Conservation (phyloP, 2,888 invertebrate species). For the Torymus tubicola region DNA sequence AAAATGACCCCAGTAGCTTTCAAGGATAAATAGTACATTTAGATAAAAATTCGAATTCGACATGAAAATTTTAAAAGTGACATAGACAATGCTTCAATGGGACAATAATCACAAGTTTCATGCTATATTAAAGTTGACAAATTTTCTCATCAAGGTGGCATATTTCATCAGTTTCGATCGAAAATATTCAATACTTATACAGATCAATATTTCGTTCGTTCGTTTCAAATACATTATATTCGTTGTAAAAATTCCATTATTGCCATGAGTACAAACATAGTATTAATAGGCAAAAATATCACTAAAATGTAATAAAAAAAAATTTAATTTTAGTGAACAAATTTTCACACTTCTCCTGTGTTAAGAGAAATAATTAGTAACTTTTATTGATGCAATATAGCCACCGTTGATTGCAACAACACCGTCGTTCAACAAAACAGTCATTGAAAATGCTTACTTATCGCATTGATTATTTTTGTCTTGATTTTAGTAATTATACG, state of each 20-base stretch:
- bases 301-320: not conserved
- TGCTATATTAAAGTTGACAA: conserved; percentile 38
- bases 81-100: conserved; percentile 45
- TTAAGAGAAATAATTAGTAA: conserved; percentile 19
- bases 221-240: conserved; percentile 21
- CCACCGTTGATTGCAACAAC: conserved; percentile 48
- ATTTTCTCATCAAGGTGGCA: conserved; percentile 49
- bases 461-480: conserved; percentile 27
- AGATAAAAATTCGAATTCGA: conserved; percentile 52
- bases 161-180: conserved; percentile 46
- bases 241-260: conserved; percentile 45
- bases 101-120: conserved; percentile 50
- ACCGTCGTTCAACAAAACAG: conserved; percentile 46
- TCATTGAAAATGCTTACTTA: conserved; percentile 43
- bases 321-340: conserved; percentile 1
- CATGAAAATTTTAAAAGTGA: conserved; percentile 54
- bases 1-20: conserved; percentile 44
- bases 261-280: conserved; percentile 28
- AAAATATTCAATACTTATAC: conserved; percentile 20
- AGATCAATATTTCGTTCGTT: conserved; percentile 19
- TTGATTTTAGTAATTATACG: conserved; percentile 44
- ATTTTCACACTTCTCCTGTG: conserved; percentile 5
- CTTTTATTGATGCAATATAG: conserved; percentile 47
- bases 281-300: not conserved
- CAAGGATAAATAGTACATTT: conserved; percentile 55